Conservation (phyloP, 2,113 vertebrate genomes). For the Gambusia holbrooki region DNA sequence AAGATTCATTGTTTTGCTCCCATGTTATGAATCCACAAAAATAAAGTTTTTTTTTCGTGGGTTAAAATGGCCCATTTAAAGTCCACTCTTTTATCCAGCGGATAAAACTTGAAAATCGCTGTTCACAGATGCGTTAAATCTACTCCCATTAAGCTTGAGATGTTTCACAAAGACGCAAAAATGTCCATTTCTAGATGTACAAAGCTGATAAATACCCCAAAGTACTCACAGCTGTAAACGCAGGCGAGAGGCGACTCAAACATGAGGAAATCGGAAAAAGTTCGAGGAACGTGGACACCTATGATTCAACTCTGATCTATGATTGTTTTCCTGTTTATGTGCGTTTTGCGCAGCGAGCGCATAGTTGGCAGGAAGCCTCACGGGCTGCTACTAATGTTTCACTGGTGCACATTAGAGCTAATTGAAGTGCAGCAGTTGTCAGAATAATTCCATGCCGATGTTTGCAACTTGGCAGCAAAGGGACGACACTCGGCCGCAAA, state of each 20-base stretch:
- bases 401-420: slow-evolving; percentile 73
- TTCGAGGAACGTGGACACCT: neutral
- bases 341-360: slow-evolving; percentile 36
- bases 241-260: neutral
- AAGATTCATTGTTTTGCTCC: neutral
- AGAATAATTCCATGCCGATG: slow-evolving; percentile 80
- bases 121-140: neutral
- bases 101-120: neutral
- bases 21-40: neutral
- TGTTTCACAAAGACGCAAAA: neutral
- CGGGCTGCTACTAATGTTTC: slow-evolving; percentile 69
- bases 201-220: neutral
- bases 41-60: neutral
- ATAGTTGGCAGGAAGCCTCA: slow-evolving; percentile 35
- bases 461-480: slow-evolving; percentile 72
- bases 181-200: neutral
- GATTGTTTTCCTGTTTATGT: slow-evolving; percentile 54
- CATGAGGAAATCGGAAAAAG: neutral
- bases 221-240: neutral
- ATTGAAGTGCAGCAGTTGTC: slow-evolving; percentile 79
- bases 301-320: slow-evolving; percentile 10
- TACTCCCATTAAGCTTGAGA: neutral
- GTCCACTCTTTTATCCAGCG: neutral
- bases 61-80: neutral
- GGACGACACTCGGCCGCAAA: slow-evolving; percentile 63